phyloP scores from a whole-genome alignment of 1,140 invertebrate genomes.

The Diorhabda sublineata region DNA sequence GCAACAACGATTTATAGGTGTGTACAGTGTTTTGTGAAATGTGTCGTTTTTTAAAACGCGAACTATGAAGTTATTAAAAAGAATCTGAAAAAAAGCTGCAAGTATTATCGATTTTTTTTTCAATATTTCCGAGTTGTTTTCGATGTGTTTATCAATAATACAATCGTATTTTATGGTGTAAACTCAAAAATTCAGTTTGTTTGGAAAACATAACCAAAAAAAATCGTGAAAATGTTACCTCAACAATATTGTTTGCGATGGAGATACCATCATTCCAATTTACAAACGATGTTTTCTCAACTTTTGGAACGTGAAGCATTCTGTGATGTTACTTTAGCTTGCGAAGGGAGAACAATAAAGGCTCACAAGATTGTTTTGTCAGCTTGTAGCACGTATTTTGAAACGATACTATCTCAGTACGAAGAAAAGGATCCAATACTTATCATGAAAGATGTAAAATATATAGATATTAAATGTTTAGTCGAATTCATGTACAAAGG shows the following conservation, averaged over 20 bases:
- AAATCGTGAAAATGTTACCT: constrained; percentile 59
- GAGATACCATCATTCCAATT: constrained; percentile 87
- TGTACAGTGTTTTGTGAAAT: constrained; percentile 19
- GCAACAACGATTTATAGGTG: constrained; percentile 11
- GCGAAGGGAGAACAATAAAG: constrained; percentile 80
- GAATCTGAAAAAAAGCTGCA: constrained; percentile 32
- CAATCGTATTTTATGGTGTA: neutral
- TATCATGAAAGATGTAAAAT: constrained; percentile 81
- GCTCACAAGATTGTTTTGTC: constrained; percentile 78
- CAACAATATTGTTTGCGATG: constrained; percentile 87
- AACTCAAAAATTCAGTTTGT: constrained; percentile 1
- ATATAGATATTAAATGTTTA: constrained; percentile 77
- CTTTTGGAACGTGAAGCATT: constrained; percentile 81
- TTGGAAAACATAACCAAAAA: constrained; percentile 24
- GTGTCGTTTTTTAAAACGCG: constrained; percentile 28
- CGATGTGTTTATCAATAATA: constrained; percentile 26
- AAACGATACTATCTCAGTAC: constrained; percentile 81
- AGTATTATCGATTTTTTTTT: constrained; percentile 42
- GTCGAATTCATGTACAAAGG: constrained; percentile 95
- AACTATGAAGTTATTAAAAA: constrained; percentile 34
- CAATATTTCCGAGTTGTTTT: constrained; percentile 34
- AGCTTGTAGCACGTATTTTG: constrained; percentile 86
- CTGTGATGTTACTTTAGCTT: constrained; percentile 86
- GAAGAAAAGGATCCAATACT: constrained; percentile 83
- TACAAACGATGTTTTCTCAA: constrained; percentile 86